Evolutionary conservation across 2,888 invertebrate species (phyloP).

Genomic region (Ormia ochracea): DNA sequence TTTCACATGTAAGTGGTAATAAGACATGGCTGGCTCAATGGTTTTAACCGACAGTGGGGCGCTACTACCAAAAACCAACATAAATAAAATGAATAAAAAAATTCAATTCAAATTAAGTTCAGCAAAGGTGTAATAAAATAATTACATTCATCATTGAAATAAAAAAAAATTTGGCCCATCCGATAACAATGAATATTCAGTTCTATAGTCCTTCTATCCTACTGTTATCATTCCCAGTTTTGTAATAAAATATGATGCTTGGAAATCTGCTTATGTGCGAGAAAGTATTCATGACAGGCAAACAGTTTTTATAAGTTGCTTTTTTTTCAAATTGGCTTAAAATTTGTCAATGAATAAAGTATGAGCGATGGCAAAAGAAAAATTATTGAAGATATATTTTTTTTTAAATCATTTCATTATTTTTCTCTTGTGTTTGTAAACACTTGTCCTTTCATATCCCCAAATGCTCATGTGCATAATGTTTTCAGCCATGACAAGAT

Average conservation of each 20-base stretch:
- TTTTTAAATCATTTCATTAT: neutral
- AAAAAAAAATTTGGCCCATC: no score
- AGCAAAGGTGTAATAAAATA: no score
- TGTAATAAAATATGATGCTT: neutral
- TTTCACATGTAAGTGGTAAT: conserved; percentile 39
- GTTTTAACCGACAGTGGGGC: conserved; percentile 16
- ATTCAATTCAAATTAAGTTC: neutral
- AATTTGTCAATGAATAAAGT: conserved; percentile 37
- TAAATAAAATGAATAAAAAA: neutral
- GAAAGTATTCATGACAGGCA: conserved; percentile 23
- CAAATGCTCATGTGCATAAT: neutral
- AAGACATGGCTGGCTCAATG: conserved; percentile 11
- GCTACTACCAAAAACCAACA: neutral
- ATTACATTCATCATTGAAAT: no score
- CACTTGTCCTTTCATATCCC: neutral
- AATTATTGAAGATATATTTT: conserved; percentile 19
- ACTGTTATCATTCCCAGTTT: neutral
- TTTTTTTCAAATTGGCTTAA: conserved; percentile 51
- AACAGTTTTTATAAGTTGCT: neutral
- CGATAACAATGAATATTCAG: neutral
- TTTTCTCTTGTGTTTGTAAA: neutral
- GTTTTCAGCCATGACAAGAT: conserved; percentile 14
- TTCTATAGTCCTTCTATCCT: neutral
- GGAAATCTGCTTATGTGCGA: neutral
- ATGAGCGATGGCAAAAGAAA: conserved; percentile 16